These are phyloP conservation scores for Spilosoma lubricipeda DNA, from an alignment of 2,888 invertebrate species.

Conservation along the genomic window DNA sequence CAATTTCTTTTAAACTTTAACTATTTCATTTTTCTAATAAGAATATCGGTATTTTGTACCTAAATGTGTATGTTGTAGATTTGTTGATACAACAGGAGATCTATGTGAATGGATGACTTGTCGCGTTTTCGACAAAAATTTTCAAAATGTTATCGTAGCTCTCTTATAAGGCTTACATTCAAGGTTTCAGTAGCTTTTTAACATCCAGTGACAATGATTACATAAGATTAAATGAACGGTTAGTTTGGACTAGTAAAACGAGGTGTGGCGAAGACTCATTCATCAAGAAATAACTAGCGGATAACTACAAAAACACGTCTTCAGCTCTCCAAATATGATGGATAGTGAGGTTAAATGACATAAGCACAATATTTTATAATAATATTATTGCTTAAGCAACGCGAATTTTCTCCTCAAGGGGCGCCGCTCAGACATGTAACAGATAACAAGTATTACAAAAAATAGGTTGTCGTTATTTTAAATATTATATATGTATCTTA, in stretches of 20 bases:
- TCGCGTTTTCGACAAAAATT: not conserved
- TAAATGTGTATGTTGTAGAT: not conserved
- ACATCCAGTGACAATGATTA: not conserved
- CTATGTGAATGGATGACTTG: not conserved
- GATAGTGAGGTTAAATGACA: no score
- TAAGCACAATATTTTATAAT: no score
- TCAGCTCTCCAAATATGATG: not conserved
- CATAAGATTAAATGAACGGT: slow-evolving; percentile 14
- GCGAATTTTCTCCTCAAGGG: not conserved
- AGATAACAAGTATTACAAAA: not conserved
- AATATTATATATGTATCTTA: not conserved
- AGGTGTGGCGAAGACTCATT: slow-evolving; percentile 23
- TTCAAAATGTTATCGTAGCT: not conserved
- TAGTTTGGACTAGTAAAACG: slow-evolving; percentile 41
- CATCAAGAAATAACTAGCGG: not conserved
- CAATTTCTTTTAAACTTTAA: not conserved
- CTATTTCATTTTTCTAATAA: not conserved
- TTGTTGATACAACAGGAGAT: no score
- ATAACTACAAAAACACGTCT: not conserved
- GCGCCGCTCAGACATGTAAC: not conserved
- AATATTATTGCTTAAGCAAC: no score
- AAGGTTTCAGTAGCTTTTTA: not conserved
- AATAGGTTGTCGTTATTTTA: not conserved
- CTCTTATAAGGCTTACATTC: not conserved
- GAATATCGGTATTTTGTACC: not conserved